Evolutionary conservation across 2,888 invertebrate species (phyloP).

Genomic region (Celastrina argiolus): DNA sequence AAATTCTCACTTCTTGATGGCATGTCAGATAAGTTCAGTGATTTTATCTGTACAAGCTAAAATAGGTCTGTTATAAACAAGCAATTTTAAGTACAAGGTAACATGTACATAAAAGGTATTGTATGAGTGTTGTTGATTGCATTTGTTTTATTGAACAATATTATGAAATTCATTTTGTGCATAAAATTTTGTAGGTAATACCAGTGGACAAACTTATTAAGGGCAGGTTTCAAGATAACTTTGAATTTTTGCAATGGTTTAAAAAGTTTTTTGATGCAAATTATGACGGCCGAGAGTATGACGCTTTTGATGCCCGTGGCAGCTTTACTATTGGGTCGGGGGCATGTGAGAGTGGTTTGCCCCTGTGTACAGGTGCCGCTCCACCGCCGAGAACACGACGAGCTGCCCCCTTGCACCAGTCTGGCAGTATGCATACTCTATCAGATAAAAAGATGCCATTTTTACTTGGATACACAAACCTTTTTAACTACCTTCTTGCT

Average conservation of each 20-base stretch:
- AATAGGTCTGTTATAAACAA: no score
- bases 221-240: slow-evolving; percentile 99
- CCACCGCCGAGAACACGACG: slow-evolving; percentile 47
- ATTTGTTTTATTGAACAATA: background rate
- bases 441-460: background rate
- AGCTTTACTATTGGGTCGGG: slow-evolving; percentile 88
- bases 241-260: slow-evolving; percentile 99
- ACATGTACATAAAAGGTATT: no score
- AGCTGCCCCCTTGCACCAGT: slow-evolving; percentile 47
- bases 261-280: slow-evolving; percentile 99
- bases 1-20: no score
- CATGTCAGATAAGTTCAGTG: no score
- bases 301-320: slow-evolving; percentile 92
- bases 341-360: slow-evolving; percentile 72
- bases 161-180: background rate
- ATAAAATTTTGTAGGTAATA: slow-evolving; percentile 87
- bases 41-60: no score
- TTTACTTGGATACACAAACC: slow-evolving; percentile 8
- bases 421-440: slow-evolving; percentile 62
- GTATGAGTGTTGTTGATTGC: no score
- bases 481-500: background rate
- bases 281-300: slow-evolving; percentile 98
- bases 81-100: no score
- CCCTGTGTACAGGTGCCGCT: slow-evolving; percentile 55
- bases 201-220: slow-evolving; percentile 99